Evolutionary conservation across 2,888 invertebrate species (phyloP), one percentile per base, ranked within the genome.

Genomic region (Drosophila peninsularis): DNA sequence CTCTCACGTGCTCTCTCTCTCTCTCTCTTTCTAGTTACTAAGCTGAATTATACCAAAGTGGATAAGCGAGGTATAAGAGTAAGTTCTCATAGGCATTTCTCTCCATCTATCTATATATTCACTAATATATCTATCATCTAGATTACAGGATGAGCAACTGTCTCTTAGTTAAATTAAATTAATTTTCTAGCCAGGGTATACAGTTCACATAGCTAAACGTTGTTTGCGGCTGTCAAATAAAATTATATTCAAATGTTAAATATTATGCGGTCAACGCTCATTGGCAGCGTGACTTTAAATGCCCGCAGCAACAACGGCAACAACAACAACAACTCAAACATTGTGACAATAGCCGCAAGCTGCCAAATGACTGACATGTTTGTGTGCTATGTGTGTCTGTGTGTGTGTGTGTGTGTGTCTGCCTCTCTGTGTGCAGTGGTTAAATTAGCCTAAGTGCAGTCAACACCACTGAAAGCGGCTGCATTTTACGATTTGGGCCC

Each of bases 361-460:
- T 78, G 85, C 77, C 82, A 88, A 88, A 60, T 73, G 80, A 78
- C 61, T 75, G 85, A 85, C 85, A 63, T 64, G 49, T 64, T 39
- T 70, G 41, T 36, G 21, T 55, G 41, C n/a, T 56, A 6, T 34
- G 32, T 55, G 63, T 67, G 78, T 58, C 19, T 49, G 32, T 55
- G 65, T 69, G 80, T 80, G 47, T 49, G 52, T 44, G 17, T 19
- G 13, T 56, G 5, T 27, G n/a, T 56, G 61, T 71, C 78, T 60
- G 39, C 41, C 30, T 65, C 10, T 56, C 27, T 50, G 41, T 56
- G 68, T 67, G 83, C 72, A 60, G 82, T 70, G 82, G 82, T 83
- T 78, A 78, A 85, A 88, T 83, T 88, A 88, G 82, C 71, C 88
- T 69, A 82, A 83, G 86, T 88, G 82, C 80, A 80, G 66, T 72